Evolutionary conservation across 2,888 invertebrate genomes (phyloP).

Genomic region (Oeneis ivallda): DNA sequence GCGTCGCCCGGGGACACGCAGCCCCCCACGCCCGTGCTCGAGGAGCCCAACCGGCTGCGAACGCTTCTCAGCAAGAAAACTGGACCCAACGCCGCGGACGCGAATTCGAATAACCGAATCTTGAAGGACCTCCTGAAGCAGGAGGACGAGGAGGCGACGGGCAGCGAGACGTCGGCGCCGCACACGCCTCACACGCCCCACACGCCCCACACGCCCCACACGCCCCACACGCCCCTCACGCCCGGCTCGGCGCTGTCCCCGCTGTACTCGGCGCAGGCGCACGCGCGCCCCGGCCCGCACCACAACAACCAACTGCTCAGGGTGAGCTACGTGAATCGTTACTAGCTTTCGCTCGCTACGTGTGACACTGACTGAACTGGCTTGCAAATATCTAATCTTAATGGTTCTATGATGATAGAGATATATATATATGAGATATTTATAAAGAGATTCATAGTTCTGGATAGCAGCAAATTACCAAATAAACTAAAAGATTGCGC

Average conservation of each 20-base stretch:
- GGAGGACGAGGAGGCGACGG: slow-evolving; percentile 72
- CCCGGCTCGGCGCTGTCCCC: slow-evolving; percentile 44
- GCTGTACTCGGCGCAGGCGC: slow-evolving; percentile 49
- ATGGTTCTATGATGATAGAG: too few species aligned
- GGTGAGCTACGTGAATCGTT: slow-evolving; percentile 46
- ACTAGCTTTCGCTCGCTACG: slow-evolving; percentile 2
- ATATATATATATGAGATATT: too few species aligned
- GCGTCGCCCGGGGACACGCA: slow-evolving; percentile 56
- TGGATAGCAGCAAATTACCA: too few species aligned
- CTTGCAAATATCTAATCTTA: too few species aligned
- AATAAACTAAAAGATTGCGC: too few species aligned
- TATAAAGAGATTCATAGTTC: too few species aligned
- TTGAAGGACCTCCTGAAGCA: slow-evolving; percentile 71
- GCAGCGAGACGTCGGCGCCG: slow-evolving; percentile 71
- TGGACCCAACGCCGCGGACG: slow-evolving; percentile 59
- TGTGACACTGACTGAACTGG: neutral
- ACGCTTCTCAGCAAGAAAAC: slow-evolving; percentile 81
- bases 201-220: slow-evolving; percentile 58
- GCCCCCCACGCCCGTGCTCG: slow-evolving; percentile 58
- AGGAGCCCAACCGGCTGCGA: slow-evolving; percentile 82
- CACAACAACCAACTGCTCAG: slow-evolving; percentile 53
- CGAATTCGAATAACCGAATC: slow-evolving; percentile 67
- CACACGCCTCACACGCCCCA: slow-evolving; percentile 68
- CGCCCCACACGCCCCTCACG: slow-evolving; percentile 60
- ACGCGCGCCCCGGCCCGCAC: slow-evolving; percentile 41